Percentiles rank a stretch among this genome's conserved stretches.
phyloP scores from a whole-genome alignment of 2,113 vertebrate genomes.

The Cichladusa arquata region DNA sequence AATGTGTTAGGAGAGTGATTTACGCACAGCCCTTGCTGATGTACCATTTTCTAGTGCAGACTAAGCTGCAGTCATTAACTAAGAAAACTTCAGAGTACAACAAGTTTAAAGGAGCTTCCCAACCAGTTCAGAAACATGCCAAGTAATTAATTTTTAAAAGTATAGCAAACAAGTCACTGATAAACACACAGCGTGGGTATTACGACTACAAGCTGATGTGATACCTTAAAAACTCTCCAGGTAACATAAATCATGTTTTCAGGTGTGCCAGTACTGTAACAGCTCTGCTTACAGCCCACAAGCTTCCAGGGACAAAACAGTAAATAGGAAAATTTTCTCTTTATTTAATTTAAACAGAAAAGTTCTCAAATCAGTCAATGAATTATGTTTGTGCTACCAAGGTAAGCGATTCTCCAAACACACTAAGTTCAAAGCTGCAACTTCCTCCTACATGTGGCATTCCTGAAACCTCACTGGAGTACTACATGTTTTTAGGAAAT shows the following conservation, averaged over 20 bases:
- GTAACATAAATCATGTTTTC: background rate
- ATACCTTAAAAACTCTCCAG: background rate
- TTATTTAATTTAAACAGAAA: background rate
- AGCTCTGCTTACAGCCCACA: background rate
- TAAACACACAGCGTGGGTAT: background rate
- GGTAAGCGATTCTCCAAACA: background rate
- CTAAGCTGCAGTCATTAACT: slow-evolving; percentile 44
- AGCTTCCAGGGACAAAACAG: background rate
- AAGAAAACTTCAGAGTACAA: background rate
- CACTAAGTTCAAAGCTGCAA: background rate
- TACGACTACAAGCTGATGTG: background rate
- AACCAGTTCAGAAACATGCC: background rate
- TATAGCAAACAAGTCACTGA: background rate
- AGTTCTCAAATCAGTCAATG: background rate
- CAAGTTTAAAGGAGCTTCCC: background rate
- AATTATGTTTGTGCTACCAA: background rate
- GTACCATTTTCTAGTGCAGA: slow-evolving; percentile 6
- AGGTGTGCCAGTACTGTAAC: background rate
- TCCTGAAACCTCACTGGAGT: background rate
- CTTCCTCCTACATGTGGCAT: background rate
- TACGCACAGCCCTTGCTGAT: background rate
- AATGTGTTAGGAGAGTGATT: slow-evolving; percentile 24
- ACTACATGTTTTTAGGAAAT: background rate
- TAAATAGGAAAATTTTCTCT: background rate
- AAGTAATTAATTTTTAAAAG: background rate